Evolutionary conservation across 2,888 invertebrate genomes (phyloP).

Genomic region (Omphaloscelis lunosa): DNA sequence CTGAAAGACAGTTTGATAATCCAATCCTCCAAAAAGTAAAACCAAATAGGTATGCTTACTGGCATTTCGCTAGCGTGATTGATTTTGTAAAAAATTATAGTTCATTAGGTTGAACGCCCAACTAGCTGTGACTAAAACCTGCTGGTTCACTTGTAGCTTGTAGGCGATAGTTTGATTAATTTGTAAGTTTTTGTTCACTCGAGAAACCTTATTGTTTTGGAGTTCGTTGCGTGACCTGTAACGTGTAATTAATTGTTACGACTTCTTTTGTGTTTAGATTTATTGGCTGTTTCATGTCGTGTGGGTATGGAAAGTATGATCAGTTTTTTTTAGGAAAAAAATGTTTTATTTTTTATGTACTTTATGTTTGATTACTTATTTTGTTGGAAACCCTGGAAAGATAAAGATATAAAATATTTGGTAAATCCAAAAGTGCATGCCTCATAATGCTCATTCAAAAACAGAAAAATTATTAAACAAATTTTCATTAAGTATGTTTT

Average conservation of each 20-base stretch:
- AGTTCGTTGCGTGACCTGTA: conserved; percentile 47
- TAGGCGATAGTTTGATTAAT: conserved; percentile 61
- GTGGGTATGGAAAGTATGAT: conserved; percentile 42
- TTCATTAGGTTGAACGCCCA: conserved; percentile 50
- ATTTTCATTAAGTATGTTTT: no score
- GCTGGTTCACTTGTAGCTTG: conserved; percentile 1
- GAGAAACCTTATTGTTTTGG: conserved; percentile 62
- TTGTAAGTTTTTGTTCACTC: conserved; percentile 55
- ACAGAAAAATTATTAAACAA: no score
- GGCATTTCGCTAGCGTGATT: conserved; percentile 11
- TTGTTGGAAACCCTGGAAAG: no score
- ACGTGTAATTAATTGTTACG: conserved; percentile 43
- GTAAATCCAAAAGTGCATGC: no score
- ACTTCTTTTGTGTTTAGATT: conserved; percentile 60
- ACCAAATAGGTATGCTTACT: background rate
- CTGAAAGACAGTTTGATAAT: background rate
- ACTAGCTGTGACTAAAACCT: conserved; percentile 46
- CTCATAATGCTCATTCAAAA: no score
- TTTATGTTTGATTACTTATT: conserved; percentile 2
- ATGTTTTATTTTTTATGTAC: background rate
- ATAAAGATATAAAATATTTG: no score
- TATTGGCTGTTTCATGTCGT: conserved; percentile 41
- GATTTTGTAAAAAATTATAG: conserved; percentile 17
- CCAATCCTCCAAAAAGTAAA: background rate
- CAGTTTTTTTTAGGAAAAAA: background rate